Base-by-base conservation (phyloP, 1,140 invertebrate genomes). In the Aethina tumida region DNA sequence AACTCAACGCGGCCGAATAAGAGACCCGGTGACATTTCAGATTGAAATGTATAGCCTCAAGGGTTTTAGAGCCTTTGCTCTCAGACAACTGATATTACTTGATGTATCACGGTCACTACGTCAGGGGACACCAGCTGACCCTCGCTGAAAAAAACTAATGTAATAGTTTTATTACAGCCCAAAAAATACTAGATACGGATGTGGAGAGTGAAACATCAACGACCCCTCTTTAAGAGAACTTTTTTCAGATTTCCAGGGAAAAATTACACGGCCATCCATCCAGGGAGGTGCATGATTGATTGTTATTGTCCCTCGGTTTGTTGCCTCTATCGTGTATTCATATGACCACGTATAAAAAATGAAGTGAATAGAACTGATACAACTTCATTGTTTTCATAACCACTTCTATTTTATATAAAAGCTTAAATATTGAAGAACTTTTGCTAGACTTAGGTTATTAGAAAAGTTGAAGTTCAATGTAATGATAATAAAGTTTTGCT, bases 21-120 rank as follows among this genome's bases (percentile, higher is more conserved):
- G 43, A 20, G 26, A 34, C 24, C 38, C 45, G 49, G 45, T 57
- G 57, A 59, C 57, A 57, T 49, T 50, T 38, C 27, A 50, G 48
- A 61, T 61, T 61, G 59, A 61, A 61, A 61, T 58, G 57, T 59
- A 61, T 61, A 52, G 59, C 49, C 49, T 45, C 33, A 9, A 41
- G 56, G 54, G 52, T 51, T 41, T 41, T 39, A 28, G 47, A 47
- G 50, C 49, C 44, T 50, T 50, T 52, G 50, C 49, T 29, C 36
- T 49, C 39, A 52, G 55, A 58, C 57, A 58, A 55, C 52, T 57
- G 56, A 59, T 59, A 59, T 59, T 58, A 53, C 53, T 61, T 61
- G 59, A 61, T 61, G 59, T 59, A 61, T 59, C 59, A 55, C 59
- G 56, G 59, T 59, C 56, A 59, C 50, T 57, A 42, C 50, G 54